Evolutionary conservation across 1,140 invertebrate species (phyloP).

Genomic region (Drosophila sp.): DNA sequence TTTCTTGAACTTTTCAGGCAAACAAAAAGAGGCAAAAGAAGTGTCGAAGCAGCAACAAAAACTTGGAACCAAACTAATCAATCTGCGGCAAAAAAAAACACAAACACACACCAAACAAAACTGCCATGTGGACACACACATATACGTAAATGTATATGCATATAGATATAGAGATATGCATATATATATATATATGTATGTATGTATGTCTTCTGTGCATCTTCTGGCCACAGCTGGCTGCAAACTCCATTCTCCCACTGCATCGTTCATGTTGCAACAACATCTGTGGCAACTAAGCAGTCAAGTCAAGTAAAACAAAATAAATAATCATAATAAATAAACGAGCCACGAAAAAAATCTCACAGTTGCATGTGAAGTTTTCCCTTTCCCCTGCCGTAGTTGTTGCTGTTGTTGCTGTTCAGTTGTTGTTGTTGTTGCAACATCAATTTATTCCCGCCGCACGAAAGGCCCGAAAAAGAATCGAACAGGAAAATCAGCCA

Average conservation of each 20-base stretch:
- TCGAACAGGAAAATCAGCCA: not conserved
- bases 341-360: constrained; percentile 76
- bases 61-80: constrained; percentile 71
- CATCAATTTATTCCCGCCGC: constrained; percentile 28
- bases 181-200: not conserved
- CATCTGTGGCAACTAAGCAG: constrained; percentile 19
- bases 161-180: not conserved
- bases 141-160: not conserved
- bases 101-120: not conserved
- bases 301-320: constrained; percentile 72
- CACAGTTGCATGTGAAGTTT: constrained; percentile 73
- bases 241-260: not conserved
- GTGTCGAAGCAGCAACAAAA: constrained; percentile 37
- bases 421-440: constrained; percentile 19
- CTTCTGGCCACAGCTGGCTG: constrained; percentile 26
- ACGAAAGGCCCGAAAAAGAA: constrained; percentile 7
- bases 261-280: constrained; percentile 7
- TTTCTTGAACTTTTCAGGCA: constrained; percentile 59
- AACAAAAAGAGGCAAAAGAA: constrained; percentile 11
- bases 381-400: not conserved
- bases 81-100: constrained; percentile 40
- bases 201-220: constrained; percentile 20
- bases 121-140: constrained; percentile 31
- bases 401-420: not conserved
- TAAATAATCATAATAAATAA: constrained; percentile 83